phyloP scores from a whole-genome alignment of 2,888 invertebrate genomes.

The Strigamia transsilvanica region DNA sequence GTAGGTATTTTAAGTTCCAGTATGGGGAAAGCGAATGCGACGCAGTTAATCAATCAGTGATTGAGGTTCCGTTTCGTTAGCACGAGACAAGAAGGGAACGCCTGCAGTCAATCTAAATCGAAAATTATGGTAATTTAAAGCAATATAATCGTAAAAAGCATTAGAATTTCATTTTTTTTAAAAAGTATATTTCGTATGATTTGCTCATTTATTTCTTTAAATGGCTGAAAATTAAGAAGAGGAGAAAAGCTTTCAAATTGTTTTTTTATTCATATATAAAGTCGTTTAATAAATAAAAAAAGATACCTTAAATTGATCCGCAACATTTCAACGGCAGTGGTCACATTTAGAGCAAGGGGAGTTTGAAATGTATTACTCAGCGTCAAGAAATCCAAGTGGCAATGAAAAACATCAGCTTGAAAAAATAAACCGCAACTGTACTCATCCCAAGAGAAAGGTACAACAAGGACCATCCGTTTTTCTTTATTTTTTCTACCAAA shows the following conservation, averaged over 20 bases:
- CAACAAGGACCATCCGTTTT: too few species aligned
- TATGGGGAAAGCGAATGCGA: neutral
- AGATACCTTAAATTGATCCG: neutral
- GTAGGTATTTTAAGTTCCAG: neutral
- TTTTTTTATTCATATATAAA: neutral
- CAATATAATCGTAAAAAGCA: neutral
- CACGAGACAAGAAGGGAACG: neutral
- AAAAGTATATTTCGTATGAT: neutral
- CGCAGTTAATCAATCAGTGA: slow-evolving; percentile 17
- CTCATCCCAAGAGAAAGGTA: neutral
- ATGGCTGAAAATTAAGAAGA: too few species aligned
- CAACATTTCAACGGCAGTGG: neutral
- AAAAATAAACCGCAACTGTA: neutral
- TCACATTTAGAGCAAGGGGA: neutral
- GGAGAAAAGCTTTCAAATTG: too few species aligned
- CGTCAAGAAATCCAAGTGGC: neutral
- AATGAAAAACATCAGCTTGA: neutral
- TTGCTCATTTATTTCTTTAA: too few species aligned
- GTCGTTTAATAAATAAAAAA: neutral
- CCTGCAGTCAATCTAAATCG: slow-evolving; percentile 2
- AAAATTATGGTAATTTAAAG: slow-evolving; percentile 12
- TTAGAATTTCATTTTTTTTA: neutral
- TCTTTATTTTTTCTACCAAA: too few species aligned
- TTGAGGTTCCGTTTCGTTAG: neutral
- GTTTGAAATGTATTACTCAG: neutral